These are phyloP conservation scores for Drosophila bifasciata DNA, from an alignment of 1,140 invertebrate species.

Conservation along the genomic window DNA sequence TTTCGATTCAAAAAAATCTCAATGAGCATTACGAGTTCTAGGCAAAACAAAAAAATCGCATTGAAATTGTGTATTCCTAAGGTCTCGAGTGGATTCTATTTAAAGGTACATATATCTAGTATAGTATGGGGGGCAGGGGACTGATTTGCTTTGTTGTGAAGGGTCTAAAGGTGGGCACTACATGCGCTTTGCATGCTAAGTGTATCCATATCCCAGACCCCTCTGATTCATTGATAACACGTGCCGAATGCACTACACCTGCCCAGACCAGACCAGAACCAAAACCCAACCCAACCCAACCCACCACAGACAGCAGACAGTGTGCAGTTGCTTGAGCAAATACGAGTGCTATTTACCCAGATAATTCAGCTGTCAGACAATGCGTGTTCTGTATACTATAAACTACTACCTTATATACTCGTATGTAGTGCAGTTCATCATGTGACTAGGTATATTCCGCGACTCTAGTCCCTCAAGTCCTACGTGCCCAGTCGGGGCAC, in stretches of 20 bases:
- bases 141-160: not conserved
- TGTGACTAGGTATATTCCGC: conserved; percentile 19
- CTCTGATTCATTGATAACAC: conserved; percentile 66
- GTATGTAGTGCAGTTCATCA: conserved; percentile 25
- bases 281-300: conserved; percentile 21
- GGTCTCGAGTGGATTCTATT: not conserved
- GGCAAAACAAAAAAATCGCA: conserved; percentile 11
- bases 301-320: conserved; percentile 22
- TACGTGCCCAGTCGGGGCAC: not conserved
- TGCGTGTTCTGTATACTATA: conserved; percentile 8
- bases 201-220: conserved; percentile 51
- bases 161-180: conserved; percentile 31
- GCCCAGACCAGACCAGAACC: conserved; percentile 1
- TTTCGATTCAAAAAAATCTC: not conserved
- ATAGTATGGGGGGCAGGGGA: conserved; percentile 14
- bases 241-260: conserved; percentile 49
- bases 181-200: conserved; percentile 49
- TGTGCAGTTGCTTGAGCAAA: conserved; percentile 47
- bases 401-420: no score
- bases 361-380: conserved; percentile 46
- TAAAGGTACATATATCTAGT: conserved; percentile 3
- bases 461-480: no score
- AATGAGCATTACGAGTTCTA: conserved; percentile 12
- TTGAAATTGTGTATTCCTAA: not conserved
- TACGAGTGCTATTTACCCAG: conserved; percentile 32